Evolutionary conservation across 2,888 invertebrate genomes (phyloP).

Genomic region (Cerastis rubricosa): DNA sequence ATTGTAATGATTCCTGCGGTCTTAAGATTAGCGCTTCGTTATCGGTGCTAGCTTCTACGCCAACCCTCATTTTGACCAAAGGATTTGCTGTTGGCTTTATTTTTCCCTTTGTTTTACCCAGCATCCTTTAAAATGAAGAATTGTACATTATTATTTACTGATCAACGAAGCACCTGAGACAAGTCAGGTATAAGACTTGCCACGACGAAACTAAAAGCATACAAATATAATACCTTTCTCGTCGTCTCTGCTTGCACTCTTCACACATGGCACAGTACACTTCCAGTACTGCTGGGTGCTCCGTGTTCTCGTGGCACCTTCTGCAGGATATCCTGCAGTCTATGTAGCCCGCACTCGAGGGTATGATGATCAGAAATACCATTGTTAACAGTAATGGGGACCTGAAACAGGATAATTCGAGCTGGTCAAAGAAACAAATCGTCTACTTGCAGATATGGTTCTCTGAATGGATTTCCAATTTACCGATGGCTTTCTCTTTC

Average conservation of each 20-base stretch:
- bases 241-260: conserved; percentile 78
- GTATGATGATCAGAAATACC: conserved; percentile 62
- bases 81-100: conserved; percentile 9
- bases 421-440: neutral
- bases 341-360: conserved; percentile 66
- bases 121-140: conserved; percentile 35
- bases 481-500: neutral
- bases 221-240: conserved; percentile 61
- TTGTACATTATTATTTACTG: conserved; percentile 6
- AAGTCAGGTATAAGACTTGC: neutral
- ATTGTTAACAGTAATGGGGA: conserved; percentile 52
- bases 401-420: conserved; percentile 46
- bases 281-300: conserved; percentile 72
- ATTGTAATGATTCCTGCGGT: conserved; percentile 8
- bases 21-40: neutral
- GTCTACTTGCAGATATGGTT: neutral
- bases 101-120: conserved; percentile 29
- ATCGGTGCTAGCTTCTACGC: conserved; percentile 1
- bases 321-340: conserved; percentile 80
- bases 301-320: conserved; percentile 71
- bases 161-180: neutral
- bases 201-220: neutral
- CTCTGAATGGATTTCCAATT: conserved; percentile 1
- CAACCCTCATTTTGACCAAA: conserved; percentile 32
- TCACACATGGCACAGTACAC: conserved; percentile 85